Conservation (phyloP, 2,797 vertebrate species). For the Falco berigora region DNA sequence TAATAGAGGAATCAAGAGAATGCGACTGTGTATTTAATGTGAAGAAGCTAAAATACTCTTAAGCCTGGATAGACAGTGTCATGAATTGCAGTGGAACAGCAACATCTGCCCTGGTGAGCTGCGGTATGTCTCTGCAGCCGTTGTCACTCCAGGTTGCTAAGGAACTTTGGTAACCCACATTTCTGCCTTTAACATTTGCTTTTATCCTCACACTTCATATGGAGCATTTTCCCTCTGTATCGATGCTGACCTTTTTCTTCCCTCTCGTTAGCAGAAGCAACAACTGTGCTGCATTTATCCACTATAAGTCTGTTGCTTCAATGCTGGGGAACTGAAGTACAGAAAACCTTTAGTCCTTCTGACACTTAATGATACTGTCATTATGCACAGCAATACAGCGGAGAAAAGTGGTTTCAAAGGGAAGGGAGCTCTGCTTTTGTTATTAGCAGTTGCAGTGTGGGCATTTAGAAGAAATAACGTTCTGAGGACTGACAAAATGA, state of each 20-base stretch:
- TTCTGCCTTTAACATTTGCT: slow-evolving; percentile 10
- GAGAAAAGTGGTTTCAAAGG: neutral
- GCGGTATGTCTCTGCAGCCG: neutral
- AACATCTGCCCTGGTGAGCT: neutral
- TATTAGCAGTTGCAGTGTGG: neutral
- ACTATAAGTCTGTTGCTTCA: neutral
- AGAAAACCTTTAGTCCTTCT: neutral
- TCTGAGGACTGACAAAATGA: neutral
- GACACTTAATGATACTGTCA: neutral
- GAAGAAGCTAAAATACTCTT: neutral
- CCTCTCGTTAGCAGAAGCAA: slow-evolving; percentile 7
- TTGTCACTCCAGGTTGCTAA: slow-evolving; percentile 9
- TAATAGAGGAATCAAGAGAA: neutral
- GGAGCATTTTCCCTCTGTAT: neutral
- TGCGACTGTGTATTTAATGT: neutral
- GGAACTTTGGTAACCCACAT: neutral
- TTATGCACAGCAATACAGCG: neutral
- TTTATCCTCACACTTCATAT: neutral
- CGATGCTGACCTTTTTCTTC: slow-evolving; percentile 33
- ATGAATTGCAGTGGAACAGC: neutral
- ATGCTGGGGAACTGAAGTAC: neutral
- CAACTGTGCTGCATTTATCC: neutral
- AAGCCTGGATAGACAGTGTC: neutral
- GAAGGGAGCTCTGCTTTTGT: neutral
- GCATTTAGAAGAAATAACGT: neutral